phyloP scores from a whole-genome alignment of 2,113 vertebrate genomes.

The Ammodramus savannarum region DNA sequence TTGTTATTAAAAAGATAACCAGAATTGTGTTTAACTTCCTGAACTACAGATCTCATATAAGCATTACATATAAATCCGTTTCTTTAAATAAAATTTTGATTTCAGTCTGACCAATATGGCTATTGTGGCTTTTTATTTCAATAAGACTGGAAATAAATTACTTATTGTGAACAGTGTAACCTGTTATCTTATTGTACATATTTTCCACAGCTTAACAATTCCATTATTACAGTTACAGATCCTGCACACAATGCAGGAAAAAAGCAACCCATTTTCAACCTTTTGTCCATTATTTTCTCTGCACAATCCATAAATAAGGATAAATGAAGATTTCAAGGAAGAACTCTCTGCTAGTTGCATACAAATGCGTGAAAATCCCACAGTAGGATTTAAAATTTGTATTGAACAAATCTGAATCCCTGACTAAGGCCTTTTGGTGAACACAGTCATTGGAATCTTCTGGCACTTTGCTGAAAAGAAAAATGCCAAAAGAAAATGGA shows the following conservation, averaged over 20 bases:
- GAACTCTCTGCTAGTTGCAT: neutral
- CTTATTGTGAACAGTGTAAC: neutral
- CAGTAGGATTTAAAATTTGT: neutral
- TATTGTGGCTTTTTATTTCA: neutral
- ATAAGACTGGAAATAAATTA: neutral
- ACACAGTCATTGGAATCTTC: constrained; percentile 4
- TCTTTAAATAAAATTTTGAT: neutral
- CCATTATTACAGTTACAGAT: neutral
- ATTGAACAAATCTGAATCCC: neutral
- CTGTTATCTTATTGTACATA: neutral
- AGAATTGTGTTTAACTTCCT: constrained; percentile 3
- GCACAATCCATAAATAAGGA: neutral
- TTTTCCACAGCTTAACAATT: neutral
- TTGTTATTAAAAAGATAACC: neutral
- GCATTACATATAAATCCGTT: neutral
- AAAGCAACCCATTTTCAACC: neutral
- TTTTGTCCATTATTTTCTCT: neutral
- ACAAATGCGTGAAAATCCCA: neutral
- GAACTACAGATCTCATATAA: neutral
- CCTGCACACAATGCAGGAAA: constrained; percentile 15
- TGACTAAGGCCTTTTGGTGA: neutral
- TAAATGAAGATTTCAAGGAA: neutral
- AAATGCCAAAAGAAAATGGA: constrained; percentile 1
- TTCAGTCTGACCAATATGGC: neutral
- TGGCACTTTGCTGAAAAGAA: neutral